Evolutionary conservation across 1,140 invertebrate genomes (phyloP).

Genomic region (Ganaspis sp.): DNA sequence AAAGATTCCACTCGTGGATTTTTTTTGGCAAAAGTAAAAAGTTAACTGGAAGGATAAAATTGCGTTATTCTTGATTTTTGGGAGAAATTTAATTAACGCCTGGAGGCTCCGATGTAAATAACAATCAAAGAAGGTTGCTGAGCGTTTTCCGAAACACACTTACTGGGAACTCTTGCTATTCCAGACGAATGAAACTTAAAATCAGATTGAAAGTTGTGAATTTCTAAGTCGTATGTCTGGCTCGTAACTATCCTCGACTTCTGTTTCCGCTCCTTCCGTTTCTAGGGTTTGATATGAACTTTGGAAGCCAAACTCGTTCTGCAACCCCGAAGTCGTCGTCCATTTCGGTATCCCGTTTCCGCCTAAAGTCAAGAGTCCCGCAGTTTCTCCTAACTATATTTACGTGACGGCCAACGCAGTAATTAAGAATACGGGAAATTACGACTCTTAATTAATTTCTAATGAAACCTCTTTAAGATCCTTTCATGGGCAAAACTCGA

Average conservation of each 20-base stretch:
- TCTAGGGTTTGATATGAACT: conserved; percentile 32
- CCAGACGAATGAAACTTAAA: conserved; percentile 45
- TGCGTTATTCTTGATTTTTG: no score
- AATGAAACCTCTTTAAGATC: background rate
- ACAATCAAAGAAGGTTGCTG: background rate
- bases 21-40: no score
- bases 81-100: background rate
- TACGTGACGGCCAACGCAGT: background rate
- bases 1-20: no score
- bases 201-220: conserved; percentile 64
- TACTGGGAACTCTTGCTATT: background rate
- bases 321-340: background rate
- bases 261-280: conserved; percentile 15
- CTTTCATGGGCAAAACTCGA: background rate
- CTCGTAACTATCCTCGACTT: conserved; percentile 19
- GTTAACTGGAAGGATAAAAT: no score
- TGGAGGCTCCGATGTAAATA: background rate
- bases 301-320: conserved; percentile 22
- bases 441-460: background rate
- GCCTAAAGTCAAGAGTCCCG: background rate
- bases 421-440: background rate
- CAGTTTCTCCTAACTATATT: background rate
- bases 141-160: background rate
- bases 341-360: conserved; percentile 10
- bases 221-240: conserved; percentile 42